These are phyloP conservation scores for Galerucella calmariensis DNA, from an alignment of 2,888 invertebrate genomes.

Conservation along the genomic window DNA sequence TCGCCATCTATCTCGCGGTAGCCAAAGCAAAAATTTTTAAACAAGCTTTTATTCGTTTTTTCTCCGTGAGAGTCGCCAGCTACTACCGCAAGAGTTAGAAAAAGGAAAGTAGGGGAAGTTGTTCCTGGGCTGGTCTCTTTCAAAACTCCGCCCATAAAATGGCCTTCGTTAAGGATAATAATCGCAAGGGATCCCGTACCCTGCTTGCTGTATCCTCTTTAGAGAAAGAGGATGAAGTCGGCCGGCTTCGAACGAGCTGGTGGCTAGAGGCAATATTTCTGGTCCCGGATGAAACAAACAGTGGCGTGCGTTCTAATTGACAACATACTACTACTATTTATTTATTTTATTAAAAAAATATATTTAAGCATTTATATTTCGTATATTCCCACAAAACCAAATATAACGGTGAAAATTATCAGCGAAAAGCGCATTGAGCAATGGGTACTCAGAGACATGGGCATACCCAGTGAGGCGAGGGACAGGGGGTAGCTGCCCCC, in stretches of 20 bases:
- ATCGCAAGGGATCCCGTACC: conserved; percentile 61
- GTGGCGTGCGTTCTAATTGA: conserved; percentile 7
- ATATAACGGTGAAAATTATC: no score
- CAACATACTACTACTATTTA: neutral
- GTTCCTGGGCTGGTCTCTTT: conserved; percentile 52
- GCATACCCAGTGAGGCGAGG: no score
- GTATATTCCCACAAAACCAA: no score
- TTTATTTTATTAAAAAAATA: no score
- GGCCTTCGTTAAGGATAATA: conserved; percentile 64
- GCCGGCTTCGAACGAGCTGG: conserved; percentile 30
- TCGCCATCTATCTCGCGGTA: conserved; percentile 54
- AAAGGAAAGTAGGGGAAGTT: conserved; percentile 50
- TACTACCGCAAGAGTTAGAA: conserved; percentile 55
- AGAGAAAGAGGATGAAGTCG: conserved; percentile 53
- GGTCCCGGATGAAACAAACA: conserved; percentile 40
- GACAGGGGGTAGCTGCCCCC: no score
- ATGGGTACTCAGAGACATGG: no score
- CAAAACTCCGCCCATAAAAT: conserved; percentile 64
- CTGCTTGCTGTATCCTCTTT: conserved; percentile 35
- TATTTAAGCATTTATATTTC: no score
- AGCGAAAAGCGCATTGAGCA: no score
- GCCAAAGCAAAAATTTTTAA: conserved; percentile 57
- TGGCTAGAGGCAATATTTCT: conserved; percentile 42
- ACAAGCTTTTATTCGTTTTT: conserved; percentile 58
- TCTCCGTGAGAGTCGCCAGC: conserved; percentile 60